Evolutionary conservation across 2,113 vertebrate species (phyloP).

Genomic region (Vombatus ursinus): DNA sequence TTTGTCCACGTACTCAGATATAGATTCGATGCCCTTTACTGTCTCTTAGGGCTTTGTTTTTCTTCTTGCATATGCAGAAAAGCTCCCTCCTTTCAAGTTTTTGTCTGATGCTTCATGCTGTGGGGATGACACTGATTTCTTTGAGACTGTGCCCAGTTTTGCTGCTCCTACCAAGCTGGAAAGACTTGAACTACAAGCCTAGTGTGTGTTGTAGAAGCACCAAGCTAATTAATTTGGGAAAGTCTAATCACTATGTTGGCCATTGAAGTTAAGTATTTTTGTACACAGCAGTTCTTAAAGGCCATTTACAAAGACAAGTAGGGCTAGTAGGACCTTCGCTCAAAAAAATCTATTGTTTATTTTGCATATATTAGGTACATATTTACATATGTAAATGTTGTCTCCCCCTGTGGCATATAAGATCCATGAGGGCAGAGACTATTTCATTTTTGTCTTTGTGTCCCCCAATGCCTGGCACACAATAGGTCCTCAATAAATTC

Average conservation of each 20-base stretch:
- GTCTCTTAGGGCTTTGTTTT: neutral
- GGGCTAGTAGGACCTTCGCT: neutral
- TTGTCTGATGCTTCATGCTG: neutral
- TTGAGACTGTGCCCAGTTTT: neutral
- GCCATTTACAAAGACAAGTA: neutral
- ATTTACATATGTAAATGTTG: neutral
- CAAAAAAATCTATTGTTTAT: neutral
- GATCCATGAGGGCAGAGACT: neutral
- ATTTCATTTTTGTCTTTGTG: neutral
- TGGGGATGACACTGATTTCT: neutral
- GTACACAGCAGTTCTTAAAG: neutral
- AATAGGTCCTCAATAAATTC: neutral
- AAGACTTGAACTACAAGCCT: neutral
- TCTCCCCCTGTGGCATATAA: neutral
- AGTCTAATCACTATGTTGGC: neutral
- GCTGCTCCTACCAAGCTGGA: neutral
- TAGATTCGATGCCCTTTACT: constrained; percentile 46
- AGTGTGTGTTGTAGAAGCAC: neutral
- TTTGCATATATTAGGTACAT: neutral
- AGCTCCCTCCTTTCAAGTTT: neutral
- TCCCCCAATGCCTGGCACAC: neutral
- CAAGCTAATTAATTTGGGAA: neutral
- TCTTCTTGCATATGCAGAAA: neutral
- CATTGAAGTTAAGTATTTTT: neutral
- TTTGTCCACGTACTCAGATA: constrained; percentile 19